phyloP scores from a whole-genome alignment of 64 coral and sea anemone species.

The Stichodactyla helianthus region DNA sequence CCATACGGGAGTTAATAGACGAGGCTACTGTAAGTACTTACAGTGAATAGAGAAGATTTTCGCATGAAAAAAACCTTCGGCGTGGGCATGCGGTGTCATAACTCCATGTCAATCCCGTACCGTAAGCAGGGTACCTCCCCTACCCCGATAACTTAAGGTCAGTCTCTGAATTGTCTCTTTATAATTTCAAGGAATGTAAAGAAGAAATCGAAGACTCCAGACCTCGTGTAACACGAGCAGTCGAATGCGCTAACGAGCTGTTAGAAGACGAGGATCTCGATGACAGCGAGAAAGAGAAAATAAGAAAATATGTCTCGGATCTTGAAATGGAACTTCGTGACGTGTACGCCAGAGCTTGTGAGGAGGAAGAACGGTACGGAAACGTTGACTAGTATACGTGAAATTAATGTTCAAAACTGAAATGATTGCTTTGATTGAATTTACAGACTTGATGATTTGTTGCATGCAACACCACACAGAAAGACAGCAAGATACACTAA shows the following conservation, averaged over 20 bases:
- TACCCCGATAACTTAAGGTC: too few relatives aligned
- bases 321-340: not conserved
- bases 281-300: constrained; percentile 17
- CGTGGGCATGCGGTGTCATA: too few relatives aligned
- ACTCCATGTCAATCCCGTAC: too few relatives aligned
- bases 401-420: not conserved
- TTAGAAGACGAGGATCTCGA: not conserved
- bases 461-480: not conserved
- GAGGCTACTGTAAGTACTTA: constrained; percentile 2
- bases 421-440: not conserved
- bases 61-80: too few relatives aligned
- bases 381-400: too few relatives aligned
- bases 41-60: too few relatives aligned
- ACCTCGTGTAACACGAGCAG: constrained; percentile 8
- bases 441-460: constrained; percentile 5
- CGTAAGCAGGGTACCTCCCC: too few relatives aligned
- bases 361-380: constrained; percentile 10
- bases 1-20: not conserved
- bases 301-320: not conserved
- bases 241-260: not conserved
- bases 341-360: not conserved
- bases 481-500: not conserved
- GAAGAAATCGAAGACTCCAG: constrained; percentile 18
- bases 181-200: not conserved
- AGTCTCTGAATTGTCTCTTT: not conserved